Evolutionary conservation across 2,888 invertebrate genomes (phyloP).

Genomic region (Chrysolina americana): DNA sequence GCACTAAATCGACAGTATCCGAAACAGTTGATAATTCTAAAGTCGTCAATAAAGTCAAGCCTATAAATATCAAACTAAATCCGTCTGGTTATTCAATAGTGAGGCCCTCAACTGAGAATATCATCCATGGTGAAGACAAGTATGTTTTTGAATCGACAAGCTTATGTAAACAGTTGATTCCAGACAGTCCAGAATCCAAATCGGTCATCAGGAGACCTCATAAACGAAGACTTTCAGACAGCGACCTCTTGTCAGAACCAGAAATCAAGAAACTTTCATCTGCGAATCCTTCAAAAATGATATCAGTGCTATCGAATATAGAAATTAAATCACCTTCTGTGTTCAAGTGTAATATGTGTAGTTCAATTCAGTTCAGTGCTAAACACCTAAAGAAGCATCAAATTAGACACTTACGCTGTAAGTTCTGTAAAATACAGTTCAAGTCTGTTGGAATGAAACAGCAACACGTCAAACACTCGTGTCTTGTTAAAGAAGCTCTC

Average conservation of each 20-base stretch:
- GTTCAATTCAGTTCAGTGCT: constrained; percentile 44
- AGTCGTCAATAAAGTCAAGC: neutral
- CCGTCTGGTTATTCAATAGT: neutral
- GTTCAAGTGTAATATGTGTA: constrained; percentile 53
- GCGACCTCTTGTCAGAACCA: constrained; percentile 14
- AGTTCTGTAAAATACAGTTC: constrained; percentile 54
- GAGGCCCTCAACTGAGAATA: neutral
- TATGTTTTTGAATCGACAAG: too few species aligned
- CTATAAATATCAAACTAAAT: neutral
- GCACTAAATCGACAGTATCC: neutral
- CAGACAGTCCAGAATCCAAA: neutral
- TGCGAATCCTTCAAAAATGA: neutral
- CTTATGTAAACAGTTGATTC: neutral
- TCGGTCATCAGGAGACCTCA: too few species aligned
- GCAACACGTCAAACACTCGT: constrained; percentile 49
- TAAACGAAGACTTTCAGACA: constrained; percentile 26
- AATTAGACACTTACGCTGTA: constrained; percentile 52
- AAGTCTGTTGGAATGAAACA: constrained; percentile 46
- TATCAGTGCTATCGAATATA: neutral
- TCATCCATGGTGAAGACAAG: too few species aligned
- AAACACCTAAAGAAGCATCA: constrained; percentile 51
- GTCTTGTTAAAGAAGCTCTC: constrained; percentile 50
- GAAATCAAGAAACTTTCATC: neutral
- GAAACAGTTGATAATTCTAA: neutral
- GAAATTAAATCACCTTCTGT: too few species aligned